Evolutionary conservation across 2,113 vertebrate genomes (phyloP).

Genomic region (Megaptera novaeangliae): DNA sequence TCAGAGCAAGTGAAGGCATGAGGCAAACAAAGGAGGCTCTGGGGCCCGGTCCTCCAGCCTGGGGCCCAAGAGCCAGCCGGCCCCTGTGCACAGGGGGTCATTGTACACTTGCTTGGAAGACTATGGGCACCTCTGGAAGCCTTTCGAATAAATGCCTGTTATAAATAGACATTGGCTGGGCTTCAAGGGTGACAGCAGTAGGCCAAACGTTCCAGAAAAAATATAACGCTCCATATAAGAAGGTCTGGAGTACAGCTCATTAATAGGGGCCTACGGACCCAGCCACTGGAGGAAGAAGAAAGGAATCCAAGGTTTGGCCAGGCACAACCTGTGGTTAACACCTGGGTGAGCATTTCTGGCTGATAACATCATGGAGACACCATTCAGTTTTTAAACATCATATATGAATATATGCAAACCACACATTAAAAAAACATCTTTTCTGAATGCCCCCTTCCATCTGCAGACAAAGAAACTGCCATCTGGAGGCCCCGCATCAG

Average conservation of each 20-base stretch:
- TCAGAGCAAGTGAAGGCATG: background rate
- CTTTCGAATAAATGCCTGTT: slow-evolving; percentile 60
- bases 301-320: background rate
- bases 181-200: slow-evolving; percentile 30
- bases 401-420: background rate
- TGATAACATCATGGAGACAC: background rate
- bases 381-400: slow-evolving; percentile 16
- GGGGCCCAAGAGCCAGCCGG: slow-evolving; percentile 6
- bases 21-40: slow-evolving; percentile 26
- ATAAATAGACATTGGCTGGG: slow-evolving; percentile 60
- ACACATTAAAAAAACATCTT: background rate
- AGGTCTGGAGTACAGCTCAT: background rate
- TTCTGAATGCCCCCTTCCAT: background rate
- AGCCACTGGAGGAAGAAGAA: slow-evolving; percentile 33
- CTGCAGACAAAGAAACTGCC: slow-evolving; percentile 20
- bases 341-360: background rate
- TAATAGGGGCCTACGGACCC: background rate
- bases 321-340: background rate
- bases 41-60: background rate
- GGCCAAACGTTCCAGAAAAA: slow-evolving; percentile 47
- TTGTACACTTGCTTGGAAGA: slow-evolving; percentile 42
- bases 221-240: slow-evolving; percentile 42
- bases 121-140: slow-evolving; percentile 15
- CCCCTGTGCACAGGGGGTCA: background rate
- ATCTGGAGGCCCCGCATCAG: background rate